Evolutionary conservation across 2,888 invertebrate species (phyloP), one percentile per base, ranked within the genome.

Genomic region (Rugalucina vietnamica): DNA sequence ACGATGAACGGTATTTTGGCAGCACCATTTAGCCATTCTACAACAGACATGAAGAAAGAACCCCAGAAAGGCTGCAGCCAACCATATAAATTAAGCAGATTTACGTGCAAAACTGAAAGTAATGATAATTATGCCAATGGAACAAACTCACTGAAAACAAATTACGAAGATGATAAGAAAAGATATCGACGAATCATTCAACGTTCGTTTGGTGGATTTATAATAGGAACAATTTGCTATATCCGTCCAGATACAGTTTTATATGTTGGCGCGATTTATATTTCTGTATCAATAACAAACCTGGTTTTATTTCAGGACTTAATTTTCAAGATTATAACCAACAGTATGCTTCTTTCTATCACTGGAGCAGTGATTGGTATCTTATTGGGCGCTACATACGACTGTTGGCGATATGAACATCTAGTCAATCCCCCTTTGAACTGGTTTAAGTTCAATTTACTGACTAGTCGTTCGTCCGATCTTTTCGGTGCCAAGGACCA

Each of bases 381-480:
- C 8, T 36, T 83, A 2, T n/a, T n/a, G n/a, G n/a, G n/a, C n/a
- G n/a, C n/a, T n/a, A n/a, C n/a, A n/a, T 90, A 91, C 12, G 93
- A 93, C 72, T 83, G 78, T 29, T 65, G 27, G 39, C 82, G 76
- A 5, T 93, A 92, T 70, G 91, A 91, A 3, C 54, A 18, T 10
- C 85, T 88, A 39, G 84, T 91, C 36, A 70, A 91, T 8, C 91
- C 93, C 0, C 93, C 93, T 4, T 39, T 86, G 0, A 91, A 92
- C 75, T 93, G 93, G 93, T 85, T 91, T 32, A 80, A 84, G 24
- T 92, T 93, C 73, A 93, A 93, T 71, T 85, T 92, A 0, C 18
- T 86, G 0, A 87, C 86, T 12, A 88, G 90, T 57, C 84, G 88
- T 43, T 82, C 93, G 8, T 71, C 79, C 0, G 34, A 75, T 14